Percentiles rank a stretch among this genome's conserved stretches.
Evolutionary conservation across 2,113 vertebrate species (phyloP).

Genomic region (Fukomys damarensis): DNA sequence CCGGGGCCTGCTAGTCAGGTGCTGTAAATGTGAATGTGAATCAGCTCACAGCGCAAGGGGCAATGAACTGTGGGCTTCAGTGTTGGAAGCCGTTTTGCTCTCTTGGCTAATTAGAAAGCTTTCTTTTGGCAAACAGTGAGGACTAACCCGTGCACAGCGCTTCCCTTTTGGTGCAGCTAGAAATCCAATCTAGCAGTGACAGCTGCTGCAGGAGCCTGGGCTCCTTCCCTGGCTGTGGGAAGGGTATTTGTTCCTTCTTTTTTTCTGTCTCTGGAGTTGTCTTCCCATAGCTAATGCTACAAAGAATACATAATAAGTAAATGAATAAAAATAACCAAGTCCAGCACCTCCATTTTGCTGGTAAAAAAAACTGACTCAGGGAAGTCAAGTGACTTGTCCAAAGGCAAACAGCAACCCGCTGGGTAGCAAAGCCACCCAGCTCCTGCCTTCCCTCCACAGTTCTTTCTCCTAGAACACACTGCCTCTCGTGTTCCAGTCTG

Average conservation of each 20-base stretch:
- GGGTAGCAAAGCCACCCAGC: background rate
- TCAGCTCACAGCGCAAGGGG: background rate
- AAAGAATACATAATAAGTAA: constrained; percentile 11
- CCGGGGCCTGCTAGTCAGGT: background rate
- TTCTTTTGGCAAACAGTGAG: background rate
- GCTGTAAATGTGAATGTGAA: background rate
- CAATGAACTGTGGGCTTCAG: background rate
- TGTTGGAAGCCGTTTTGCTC: background rate
- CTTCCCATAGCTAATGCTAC: background rate
- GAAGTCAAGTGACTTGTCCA: constrained; percentile 38
- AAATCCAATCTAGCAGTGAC: background rate
- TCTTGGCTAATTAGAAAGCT: background rate
- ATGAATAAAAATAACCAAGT: background rate
- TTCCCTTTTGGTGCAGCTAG: background rate
- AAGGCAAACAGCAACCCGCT: constrained; percentile 15
- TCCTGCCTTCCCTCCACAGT: background rate
- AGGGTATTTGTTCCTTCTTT: background rate
- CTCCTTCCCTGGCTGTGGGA: background rate
- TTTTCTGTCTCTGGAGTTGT: background rate
- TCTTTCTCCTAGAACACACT: background rate
- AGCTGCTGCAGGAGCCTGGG: background rate
- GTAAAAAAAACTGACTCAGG: constrained; percentile 13
- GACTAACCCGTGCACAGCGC: background rate
- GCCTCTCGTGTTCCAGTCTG: background rate
- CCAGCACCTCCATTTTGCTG: background rate